A percentile compares a stretch with the other conserved stretches of the same genome.
Evolutionary conservation across 2,797 vertebrate genomes (phyloP).

Genomic region (Gymnothorax javanicus): DNA sequence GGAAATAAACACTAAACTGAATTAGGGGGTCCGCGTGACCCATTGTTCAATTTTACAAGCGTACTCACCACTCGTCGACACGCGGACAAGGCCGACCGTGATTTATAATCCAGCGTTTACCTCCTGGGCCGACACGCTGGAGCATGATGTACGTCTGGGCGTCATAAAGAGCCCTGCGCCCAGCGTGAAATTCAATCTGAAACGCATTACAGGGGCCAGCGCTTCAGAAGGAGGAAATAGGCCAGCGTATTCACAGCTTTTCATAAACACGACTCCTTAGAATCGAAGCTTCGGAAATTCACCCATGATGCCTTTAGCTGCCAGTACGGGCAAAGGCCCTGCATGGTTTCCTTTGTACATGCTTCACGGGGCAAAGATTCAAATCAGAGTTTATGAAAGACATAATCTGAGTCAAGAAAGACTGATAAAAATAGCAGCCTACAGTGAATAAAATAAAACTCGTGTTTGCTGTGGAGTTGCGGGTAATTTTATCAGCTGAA

Average conservation of each 20-base stretch:
- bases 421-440: not conserved
- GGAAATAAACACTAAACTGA: constrained; percentile 20
- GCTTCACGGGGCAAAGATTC: not conserved
- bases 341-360: not conserved
- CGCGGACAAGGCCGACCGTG: not conserved
- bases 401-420: not conserved
- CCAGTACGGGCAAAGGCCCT: not conserved
- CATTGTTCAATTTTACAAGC: constrained; percentile 24
- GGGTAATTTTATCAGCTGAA: too few species aligned
- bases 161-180: not conserved
- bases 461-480: too few species aligned
- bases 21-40: not conserved
- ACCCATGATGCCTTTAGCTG: not conserved
- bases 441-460: not conserved
- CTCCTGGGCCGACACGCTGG: constrained; percentile 12
- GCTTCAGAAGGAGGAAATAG: not conserved
- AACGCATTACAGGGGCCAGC: not conserved
- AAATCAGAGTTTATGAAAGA: not conserved
- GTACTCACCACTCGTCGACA: not conserved
- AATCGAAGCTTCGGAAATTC: not conserved
- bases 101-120: constrained; percentile 8
- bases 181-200: constrained; percentile 16
- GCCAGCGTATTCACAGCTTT: not conserved
- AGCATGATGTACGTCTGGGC: constrained; percentile 10
- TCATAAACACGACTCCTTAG: not conserved